A percentile compares a stretch with the other conserved stretches of the same genome.
Evolutionary conservation across 2,797 vertebrate genomes (phyloP).

Genomic region (Psittacula echo): DNA sequence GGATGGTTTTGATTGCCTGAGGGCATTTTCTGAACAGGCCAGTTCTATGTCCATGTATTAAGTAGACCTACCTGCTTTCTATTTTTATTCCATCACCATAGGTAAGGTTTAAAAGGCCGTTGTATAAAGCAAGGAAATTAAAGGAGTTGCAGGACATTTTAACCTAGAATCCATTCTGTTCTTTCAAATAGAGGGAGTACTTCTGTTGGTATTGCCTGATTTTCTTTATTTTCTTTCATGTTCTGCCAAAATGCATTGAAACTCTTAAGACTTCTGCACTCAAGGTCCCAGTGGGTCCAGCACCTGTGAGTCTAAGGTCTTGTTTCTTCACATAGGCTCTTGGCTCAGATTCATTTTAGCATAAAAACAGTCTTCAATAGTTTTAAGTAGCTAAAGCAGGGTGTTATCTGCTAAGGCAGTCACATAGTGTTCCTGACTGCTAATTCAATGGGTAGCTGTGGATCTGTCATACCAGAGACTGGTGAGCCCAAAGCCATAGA

Average conservation of each 20-base stretch:
- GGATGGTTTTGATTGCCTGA: neutral
- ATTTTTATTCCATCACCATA: neutral
- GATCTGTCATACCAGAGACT: neutral
- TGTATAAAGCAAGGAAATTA: conserved; percentile 2
- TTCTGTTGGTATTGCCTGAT: neutral
- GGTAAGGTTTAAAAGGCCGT: neutral
- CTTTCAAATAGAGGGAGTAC: neutral
- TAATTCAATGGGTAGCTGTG: neutral
- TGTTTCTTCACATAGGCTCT: neutral
- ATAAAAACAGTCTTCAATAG: neutral
- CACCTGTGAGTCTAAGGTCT: neutral
- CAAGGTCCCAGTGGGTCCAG: neutral
- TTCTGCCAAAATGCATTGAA: neutral
- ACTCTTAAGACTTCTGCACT: neutral
- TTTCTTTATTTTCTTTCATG: neutral
- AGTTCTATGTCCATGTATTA: neutral
- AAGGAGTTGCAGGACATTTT: neutral
- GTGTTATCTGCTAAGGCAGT: neutral
- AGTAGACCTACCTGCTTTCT: neutral
- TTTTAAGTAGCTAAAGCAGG: neutral
- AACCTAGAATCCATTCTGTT: neutral
- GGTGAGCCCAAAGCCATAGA: neutral
- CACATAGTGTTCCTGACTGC: neutral
- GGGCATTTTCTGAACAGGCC: conserved; percentile 1
- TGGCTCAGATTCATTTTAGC: neutral